A percentile compares a stretch with the other conserved stretches of the same genome.
Evolutionary conservation across 1,140 invertebrate genomes (phyloP).

Genomic region (Pinna nobilis): DNA sequence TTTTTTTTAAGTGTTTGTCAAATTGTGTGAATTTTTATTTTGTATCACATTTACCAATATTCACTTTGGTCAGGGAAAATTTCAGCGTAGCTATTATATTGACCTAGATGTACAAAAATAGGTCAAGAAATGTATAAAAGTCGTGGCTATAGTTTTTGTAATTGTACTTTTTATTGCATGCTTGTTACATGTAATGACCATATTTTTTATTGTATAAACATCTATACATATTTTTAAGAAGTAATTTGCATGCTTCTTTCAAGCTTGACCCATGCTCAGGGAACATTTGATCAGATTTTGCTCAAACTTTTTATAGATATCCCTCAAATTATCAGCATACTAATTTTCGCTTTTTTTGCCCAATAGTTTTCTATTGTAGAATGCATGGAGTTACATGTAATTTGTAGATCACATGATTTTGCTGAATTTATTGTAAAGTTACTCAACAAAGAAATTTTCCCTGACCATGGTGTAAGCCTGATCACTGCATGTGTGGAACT

Average conservation of each 20-base stretch:
- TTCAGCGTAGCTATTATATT: neutral
- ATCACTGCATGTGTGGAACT: slow-evolving; percentile 17
- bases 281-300: neutral
- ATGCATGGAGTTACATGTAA: neutral
- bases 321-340: neutral
- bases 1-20: slow-evolving; percentile 12
- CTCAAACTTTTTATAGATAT: neutral
- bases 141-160: too few species aligned
- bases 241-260: neutral
- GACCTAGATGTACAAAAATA: neutral
- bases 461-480: slow-evolving; percentile 17
- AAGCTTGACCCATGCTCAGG: neutral
- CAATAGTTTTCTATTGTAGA: slow-evolving; percentile 7
- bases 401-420: neutral
- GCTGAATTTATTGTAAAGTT: neutral
- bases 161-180: too few species aligned
- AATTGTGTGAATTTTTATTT: slow-evolving; percentile 1
- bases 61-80: slow-evolving; percentile 19
- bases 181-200: neutral
- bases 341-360: neutral
- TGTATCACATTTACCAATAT: slow-evolving; percentile 11
- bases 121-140: too few species aligned
- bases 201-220: neutral
- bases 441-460: slow-evolving; percentile 7
- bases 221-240: neutral